Conservation (phyloP, 2,888 invertebrate genomes). For the Acrobasis consociella region DNA sequence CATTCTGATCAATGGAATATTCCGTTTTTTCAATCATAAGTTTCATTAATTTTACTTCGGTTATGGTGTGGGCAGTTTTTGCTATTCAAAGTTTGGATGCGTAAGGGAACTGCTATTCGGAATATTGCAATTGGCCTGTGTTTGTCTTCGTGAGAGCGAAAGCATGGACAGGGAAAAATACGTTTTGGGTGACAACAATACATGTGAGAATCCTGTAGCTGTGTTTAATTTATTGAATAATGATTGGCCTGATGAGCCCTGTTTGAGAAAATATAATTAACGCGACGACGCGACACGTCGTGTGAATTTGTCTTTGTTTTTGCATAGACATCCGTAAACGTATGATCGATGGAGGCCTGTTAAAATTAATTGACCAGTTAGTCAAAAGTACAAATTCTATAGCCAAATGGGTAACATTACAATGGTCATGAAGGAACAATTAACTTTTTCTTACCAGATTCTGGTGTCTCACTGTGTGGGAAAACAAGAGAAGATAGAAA, state of each 20-base stretch:
- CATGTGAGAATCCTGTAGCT: slow-evolving; percentile 4
- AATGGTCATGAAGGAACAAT: not conserved
- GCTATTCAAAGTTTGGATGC: slow-evolving; percentile 6
- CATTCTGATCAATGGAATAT: slow-evolving; percentile 55
- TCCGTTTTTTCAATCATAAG: slow-evolving; percentile 26
- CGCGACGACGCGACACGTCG: slow-evolving; percentile 9
- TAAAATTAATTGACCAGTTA: not conserved
- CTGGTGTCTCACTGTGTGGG: too few relatives aligned
- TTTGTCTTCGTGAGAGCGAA: slow-evolving; percentile 6
- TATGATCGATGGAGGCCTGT: slow-evolving; percentile 8
- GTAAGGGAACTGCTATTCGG: slow-evolving; percentile 4
- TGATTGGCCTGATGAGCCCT: not conserved
- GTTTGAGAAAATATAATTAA: slow-evolving; percentile 19
- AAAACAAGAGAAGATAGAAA: too few relatives aligned
- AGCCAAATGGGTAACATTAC: not conserved
- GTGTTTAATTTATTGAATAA: slow-evolving; percentile 6
- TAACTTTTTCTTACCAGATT: too few relatives aligned
- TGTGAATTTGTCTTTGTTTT: slow-evolving; percentile 4
- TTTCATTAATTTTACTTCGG: slow-evolving; percentile 41
- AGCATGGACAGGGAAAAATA: not conserved
- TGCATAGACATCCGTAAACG: not conserved
- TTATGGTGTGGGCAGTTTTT: slow-evolving; percentile 21
- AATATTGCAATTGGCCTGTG: slow-evolving; percentile 17
- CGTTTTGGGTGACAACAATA: not conserved
- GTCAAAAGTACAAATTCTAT: slow-evolving; percentile 4